Evolutionary conservation across 2,797 vertebrate genomes (phyloP), one percentile per base, ranked within the genome.

Genomic region (Distichodus sexfasciatus): DNA sequence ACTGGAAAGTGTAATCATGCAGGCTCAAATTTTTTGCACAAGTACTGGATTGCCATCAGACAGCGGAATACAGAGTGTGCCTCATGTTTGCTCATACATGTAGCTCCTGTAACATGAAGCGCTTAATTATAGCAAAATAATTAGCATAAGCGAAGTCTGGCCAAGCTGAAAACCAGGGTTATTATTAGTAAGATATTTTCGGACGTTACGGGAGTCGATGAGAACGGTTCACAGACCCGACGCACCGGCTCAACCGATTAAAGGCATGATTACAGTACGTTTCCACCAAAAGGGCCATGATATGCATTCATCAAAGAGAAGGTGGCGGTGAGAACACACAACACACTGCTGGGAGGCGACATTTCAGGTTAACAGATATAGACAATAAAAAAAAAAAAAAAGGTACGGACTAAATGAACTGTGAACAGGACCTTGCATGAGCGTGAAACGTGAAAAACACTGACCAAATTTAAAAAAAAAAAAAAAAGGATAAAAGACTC

Each of bases 231-330:
- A 44, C 53, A 46, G 61, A 53, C 23, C 26, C 53, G 12, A 24
- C 7, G 12, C 43, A 36, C 33, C 19, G 14, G 35, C 31, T 9
- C 55, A 11, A 50, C 26, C 11, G 21, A 15, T 51, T 12, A 54
- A 40, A 50, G 55, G 33, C 38, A 17, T 43, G n/a, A 26, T 35
- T 51, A 66, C 62, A 72, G 54, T 59, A 72, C 14, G 48, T 48
- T 44, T 60, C 23, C 44, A 53, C 44, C 19, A 53, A n/a, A n/a
- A 50, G 36, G 28, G 58, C 46, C 12, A 14, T 55, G 23, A 53
- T 26, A 28, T 60, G 28, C 24, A 44, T 51, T 51, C 14, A 23
- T 11, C 19, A 57, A 14, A 46, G n/a, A 40, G 31, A 15, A 38
- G 14, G 35, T 26, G 43, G 33, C n/a, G 15, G 24, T 12, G 4